Evolutionary conservation across 2,113 vertebrate species (phyloP), one percentile per base, ranked within the genome.

Genomic region (Paradoxurus hermaphroditus): DNA sequence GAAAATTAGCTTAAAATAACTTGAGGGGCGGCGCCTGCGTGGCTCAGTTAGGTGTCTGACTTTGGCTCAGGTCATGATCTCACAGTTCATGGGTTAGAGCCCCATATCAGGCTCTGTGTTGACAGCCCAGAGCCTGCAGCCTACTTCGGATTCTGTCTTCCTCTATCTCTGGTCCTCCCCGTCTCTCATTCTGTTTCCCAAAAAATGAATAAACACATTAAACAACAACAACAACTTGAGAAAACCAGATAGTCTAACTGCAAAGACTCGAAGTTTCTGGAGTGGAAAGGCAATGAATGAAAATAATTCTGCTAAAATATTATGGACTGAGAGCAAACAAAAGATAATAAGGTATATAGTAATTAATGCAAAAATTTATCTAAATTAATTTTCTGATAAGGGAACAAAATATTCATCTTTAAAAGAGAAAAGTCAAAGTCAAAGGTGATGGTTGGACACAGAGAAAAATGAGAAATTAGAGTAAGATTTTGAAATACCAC

Each of bases 141-240:
- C 8, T 23, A 8, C 56, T 25, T 59, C 19, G 8, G 19, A 59
- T 59, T 25, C 21, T 59, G 56, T 59, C 56, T 59, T 18, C 53
- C 53, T 56, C 21, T 59, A 19, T 59, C 56, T 25, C 56, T 59
- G 56, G 8, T 8, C 21, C 56, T 59, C 21, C 21, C 56, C 21
- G 7, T 23, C 53, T 56, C 19, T 1, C 56, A 21, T 21, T 59
- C 56, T 59, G 7, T 23, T 21, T 59, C 56, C 23, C 56, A 23
- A 59, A 59, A 59, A 59, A 53, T 1, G 51, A 53, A 25, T 59
- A 59, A 59, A 23, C 21, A 23, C 21, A 9, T 21, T 91, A 49
- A 70, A 86, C 91, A 79, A 70, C 39, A 59, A 91, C 87, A 88
- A 93, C 23, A 93, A 51, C 18, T 49, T 85, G 59, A 95, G 59